Conservation (phyloP, 2,113 vertebrate genomes). For the Entomyzon cyanotis region DNA sequence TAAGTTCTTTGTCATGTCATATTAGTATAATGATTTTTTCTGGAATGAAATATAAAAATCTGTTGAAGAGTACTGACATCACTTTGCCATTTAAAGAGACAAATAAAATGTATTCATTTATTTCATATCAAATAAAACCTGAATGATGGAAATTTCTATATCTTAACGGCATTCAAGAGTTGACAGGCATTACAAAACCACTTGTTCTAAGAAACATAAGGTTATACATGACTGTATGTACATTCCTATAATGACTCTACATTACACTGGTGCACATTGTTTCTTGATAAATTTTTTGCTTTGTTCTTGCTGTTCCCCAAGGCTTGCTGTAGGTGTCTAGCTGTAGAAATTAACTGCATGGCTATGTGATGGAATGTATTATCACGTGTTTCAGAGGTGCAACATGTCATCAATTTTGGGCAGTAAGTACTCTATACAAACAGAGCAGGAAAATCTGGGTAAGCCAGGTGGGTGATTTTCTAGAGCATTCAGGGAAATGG, state of each 20-base stretch:
- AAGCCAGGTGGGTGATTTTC: constrained; percentile 60
- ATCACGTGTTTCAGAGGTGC: constrained; percentile 20
- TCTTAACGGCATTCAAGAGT: not conserved
- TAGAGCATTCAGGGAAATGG: constrained; percentile 37
- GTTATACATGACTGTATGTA: not conserved
- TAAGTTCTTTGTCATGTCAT: not conserved
- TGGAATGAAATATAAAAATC: not conserved
- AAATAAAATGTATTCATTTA: not conserved
- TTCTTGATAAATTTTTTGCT: not conserved
- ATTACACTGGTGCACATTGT: not conserved
- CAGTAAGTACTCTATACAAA: constrained; percentile 30
- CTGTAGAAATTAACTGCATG: not conserved
- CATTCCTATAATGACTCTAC: not conserved
- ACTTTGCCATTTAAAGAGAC: not conserved
- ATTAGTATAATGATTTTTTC: not conserved
- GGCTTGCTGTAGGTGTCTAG: not conserved
- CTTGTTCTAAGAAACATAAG: not conserved
- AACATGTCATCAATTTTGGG: constrained; percentile 34
- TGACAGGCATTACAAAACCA: not conserved
- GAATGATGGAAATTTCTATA: not conserved
- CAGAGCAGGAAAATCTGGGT: not conserved
- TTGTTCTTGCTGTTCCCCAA: not conserved
- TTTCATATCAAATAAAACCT: not conserved
- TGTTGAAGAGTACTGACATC: not conserved
- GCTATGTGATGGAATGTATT: not conserved